Evolutionary conservation across 2,797 vertebrate genomes (phyloP).

Genomic region (Danio aesculapii): DNA sequence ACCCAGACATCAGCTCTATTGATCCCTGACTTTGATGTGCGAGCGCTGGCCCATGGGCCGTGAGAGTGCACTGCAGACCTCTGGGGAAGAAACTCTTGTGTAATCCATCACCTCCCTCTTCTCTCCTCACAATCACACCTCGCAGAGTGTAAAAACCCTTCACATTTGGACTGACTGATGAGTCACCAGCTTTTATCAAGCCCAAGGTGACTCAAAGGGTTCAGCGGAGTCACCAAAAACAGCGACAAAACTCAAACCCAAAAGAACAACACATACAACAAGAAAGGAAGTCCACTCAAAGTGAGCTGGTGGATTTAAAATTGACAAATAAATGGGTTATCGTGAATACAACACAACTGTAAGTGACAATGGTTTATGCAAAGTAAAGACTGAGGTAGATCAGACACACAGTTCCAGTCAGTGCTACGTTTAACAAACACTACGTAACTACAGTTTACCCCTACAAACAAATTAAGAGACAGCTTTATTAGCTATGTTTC

Average conservation of each 20-base stretch:
- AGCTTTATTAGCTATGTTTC: too few species aligned
- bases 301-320: background rate
- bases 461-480: too few species aligned
- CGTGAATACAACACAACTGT: too few species aligned
- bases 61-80: constrained; percentile 36
- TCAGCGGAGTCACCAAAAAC: background rate
- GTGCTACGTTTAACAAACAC: too few species aligned
- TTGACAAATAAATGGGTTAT: too few species aligned
- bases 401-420: too few species aligned
- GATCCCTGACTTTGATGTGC: constrained; percentile 28
- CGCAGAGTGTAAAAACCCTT: constrained; percentile 30
- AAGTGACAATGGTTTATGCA: too few species aligned
- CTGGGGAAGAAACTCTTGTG: constrained; percentile 29
- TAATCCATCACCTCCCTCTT: constrained; percentile 34
- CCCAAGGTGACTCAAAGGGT: background rate
- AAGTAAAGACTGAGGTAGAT: too few species aligned
- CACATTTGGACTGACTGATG: constrained; percentile 52
- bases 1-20: constrained; percentile 28
- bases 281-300: background rate
- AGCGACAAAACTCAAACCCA: background rate
- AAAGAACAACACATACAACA: background rate
- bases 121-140: constrained; percentile 34
- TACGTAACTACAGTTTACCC: too few species aligned
- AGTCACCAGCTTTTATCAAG: constrained; percentile 51
- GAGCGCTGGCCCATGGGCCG: constrained; percentile 16